Evolutionary conservation across 2,113 vertebrate species (phyloP), one percentile per base, ranked within the genome.

Genomic region (Zosterops borbonicus): DNA sequence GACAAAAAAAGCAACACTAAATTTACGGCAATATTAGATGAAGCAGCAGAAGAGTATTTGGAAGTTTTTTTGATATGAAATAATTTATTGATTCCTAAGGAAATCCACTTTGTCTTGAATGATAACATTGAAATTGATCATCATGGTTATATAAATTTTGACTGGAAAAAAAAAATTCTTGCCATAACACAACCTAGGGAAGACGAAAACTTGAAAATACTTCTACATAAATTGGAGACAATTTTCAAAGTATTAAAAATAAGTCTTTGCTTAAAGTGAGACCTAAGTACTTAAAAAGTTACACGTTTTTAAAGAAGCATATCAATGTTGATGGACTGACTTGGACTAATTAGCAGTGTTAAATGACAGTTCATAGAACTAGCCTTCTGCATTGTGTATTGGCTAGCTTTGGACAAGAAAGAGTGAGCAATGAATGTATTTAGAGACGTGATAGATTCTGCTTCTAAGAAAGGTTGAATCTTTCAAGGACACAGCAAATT

Each of bases 401-500:
- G 64, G 4, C 31, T 84, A 35, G 6, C 9, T 94, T 92, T 81
- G 91, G 37, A 82, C 67, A 69, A 94, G 90, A 96, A 96, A 69
- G 35, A 12, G 6, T 78, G 23, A 94, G n/a, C 47, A 46, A 7
- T 37, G 0, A 70, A 58, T 62, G 6, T 85, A 55, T 85, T 91
- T 81, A 69, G 55, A 82, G 14, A 35, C 16, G 47, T 94, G 31
- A 50, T 78, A 79, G 39, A 50, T 90, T 96, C 47, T 88, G 8
- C 13, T 25, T 92, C 81, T 49, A 67, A 23, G 5, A 84, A 53
- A 86, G 12, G 14, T 12, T 62, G 33, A 79, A 79, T 87, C 52
- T 94, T 95, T 55, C 27, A 92, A 92, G 23, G 46, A 53, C 31
- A 83, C 12, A 88, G 39, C 1, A 81, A 92, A 91, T 83, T 75